phyloP scores from a whole-genome alignment of 2,888 invertebrate genomes.

The Hypercompe scribonia region DNA sequence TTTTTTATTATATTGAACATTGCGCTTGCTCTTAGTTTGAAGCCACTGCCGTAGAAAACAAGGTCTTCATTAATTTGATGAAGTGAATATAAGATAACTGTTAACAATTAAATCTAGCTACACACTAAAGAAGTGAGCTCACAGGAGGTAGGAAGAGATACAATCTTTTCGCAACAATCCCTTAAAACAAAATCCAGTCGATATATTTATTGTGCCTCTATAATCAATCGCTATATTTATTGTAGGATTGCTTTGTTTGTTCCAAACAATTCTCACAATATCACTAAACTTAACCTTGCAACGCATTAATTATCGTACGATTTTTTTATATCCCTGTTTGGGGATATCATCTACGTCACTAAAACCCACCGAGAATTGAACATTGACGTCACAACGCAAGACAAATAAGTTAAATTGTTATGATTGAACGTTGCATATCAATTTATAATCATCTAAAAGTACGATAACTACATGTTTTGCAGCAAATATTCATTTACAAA shows the following conservation, averaged over 20 bases:
- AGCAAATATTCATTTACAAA: neutral
- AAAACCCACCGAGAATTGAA: neutral
- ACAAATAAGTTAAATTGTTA: constrained; percentile 1
- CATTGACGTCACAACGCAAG: neutral
- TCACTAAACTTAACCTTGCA: neutral
- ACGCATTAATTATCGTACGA: neutral
- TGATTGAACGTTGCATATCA: constrained; percentile 1
- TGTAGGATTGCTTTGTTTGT: neutral
- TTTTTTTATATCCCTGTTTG: neutral
- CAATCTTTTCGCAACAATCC: neutral
- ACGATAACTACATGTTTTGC: neutral
- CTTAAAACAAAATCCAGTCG: neutral
- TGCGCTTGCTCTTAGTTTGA: neutral
- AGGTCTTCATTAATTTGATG: too few species aligned
- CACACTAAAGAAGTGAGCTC: neutral
- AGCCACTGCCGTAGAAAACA: too few species aligned
- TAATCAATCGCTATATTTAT: neutral
- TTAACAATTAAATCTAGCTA: neutral
- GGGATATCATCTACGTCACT: neutral
- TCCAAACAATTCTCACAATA: neutral
- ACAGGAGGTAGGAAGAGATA: neutral
- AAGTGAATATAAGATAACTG: neutral
- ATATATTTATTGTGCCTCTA: neutral
- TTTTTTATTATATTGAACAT: too few species aligned
- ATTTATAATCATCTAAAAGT: neutral